Conservation (phyloP, 1,140 invertebrate species). For the Trissolcus basalis region DNA sequence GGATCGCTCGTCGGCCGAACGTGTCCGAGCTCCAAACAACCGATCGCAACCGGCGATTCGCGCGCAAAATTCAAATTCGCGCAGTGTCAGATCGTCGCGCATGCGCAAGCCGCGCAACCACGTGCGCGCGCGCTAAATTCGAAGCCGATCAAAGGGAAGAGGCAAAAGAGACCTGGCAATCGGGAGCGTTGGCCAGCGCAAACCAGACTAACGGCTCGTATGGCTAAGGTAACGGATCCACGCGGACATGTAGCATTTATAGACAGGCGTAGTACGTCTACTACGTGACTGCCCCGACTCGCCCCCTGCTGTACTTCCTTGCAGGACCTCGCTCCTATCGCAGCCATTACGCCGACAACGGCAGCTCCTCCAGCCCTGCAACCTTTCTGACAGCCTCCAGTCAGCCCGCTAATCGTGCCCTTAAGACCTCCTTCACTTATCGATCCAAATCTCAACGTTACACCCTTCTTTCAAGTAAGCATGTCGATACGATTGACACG, state of each 20-base stretch:
- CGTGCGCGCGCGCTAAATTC: conserved; percentile 37
- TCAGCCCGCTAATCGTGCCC: too few relatives aligned
- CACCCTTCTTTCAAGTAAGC: too few relatives aligned
- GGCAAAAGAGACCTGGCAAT: conserved; percentile 1
- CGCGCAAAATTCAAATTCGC: conserved; percentile 9
- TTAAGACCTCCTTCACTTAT: too few relatives aligned
- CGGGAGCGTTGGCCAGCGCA: conserved; percentile 31
- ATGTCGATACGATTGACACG: too few relatives aligned
- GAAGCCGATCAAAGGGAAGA: conserved; percentile 9
- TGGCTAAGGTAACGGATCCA: conserved; percentile 69
- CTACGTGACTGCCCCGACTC: conserved; percentile 22
- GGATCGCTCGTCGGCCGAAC: conserved; percentile 53
- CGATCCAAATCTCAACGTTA: too few relatives aligned
- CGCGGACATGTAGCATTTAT: conserved; percentile 55
- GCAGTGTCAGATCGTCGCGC: conserved; percentile 4
- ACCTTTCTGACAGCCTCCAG: too few relatives aligned
- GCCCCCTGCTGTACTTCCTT: conserved; percentile 19
- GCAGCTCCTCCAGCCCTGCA: too few relatives aligned
- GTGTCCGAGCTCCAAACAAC: conserved; percentile 27
- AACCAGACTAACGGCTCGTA: conserved; percentile 57
- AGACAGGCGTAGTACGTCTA: conserved; percentile 21
- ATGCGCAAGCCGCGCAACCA: neutral
- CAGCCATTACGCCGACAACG: conserved; percentile 3
- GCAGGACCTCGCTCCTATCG: conserved; percentile 5
- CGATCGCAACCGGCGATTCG: conserved; percentile 20